phyloP scores from a whole-genome alignment of 2,113 vertebrate genomes.

The Ancistrus triradiatus region DNA sequence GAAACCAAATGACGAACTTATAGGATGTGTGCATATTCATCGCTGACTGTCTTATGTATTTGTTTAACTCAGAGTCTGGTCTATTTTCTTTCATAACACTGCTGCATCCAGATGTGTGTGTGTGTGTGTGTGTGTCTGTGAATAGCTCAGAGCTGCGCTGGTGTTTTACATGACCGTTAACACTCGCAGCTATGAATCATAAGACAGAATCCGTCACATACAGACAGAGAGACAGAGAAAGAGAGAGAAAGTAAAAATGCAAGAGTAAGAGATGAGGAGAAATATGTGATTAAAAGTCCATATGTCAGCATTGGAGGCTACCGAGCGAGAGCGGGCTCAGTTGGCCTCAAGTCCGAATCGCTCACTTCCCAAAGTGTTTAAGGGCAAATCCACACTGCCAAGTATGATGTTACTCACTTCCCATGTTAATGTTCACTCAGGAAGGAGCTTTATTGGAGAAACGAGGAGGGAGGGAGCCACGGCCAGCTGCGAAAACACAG shows the following conservation, averaged over 20 bases:
- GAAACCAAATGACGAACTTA: too few relatives aligned
- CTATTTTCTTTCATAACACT: slow-evolving; percentile 26
- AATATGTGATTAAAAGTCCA: slow-evolving; percentile 55
- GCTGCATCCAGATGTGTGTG: not conserved
- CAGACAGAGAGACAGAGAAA: not conserved
- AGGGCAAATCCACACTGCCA: slow-evolving; percentile 58
- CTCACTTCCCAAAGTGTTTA: slow-evolving; percentile 67
- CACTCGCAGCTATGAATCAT: slow-evolving; percentile 46
- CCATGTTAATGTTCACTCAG: slow-evolving; percentile 68
- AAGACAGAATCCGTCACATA: slow-evolving; percentile 30
- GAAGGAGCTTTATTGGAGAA: slow-evolving; percentile 64
- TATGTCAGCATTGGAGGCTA: slow-evolving; percentile 56
- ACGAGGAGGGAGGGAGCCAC: slow-evolving; percentile 47
- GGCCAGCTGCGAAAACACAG: slow-evolving; percentile 72
- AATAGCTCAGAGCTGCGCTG: slow-evolving; percentile 17
- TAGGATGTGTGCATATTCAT: too few relatives aligned
- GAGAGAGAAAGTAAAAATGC: not conserved
- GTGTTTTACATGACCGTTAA: slow-evolving; percentile 53
- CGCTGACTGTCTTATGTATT: too few relatives aligned
- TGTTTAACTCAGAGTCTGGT: too few relatives aligned
- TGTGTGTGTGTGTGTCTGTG: not conserved
- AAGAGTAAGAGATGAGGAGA: not conserved
- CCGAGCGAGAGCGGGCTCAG: slow-evolving; percentile 23
- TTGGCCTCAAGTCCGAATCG: slow-evolving; percentile 48
- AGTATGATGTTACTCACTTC: slow-evolving; percentile 70